phyloP scores from a whole-genome alignment of 2,888 invertebrate genomes.

The Frankliniella fusca region DNA sequence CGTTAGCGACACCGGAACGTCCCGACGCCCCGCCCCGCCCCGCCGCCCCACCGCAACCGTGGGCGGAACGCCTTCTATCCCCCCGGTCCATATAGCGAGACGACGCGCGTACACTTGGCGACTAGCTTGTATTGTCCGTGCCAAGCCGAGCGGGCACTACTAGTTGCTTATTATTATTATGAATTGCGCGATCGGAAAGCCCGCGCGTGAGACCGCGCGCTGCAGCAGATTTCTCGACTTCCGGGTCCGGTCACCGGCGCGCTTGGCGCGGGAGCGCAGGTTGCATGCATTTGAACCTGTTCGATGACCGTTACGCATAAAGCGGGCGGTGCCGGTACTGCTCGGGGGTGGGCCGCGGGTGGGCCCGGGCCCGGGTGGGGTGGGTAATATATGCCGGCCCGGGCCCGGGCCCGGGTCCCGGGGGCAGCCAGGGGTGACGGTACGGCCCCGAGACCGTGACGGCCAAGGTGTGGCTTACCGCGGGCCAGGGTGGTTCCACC shows the following conservation, averaged over 20 bases:
- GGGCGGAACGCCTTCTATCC: neutral
- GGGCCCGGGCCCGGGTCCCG: neutral
- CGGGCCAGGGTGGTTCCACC: neutral
- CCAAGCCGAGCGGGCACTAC: too few species aligned
- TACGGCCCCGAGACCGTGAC: neutral
- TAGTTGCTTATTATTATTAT: too few species aligned
- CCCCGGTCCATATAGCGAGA: neutral
- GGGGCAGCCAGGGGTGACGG: slow-evolving; percentile 7
- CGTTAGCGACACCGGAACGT: too few species aligned
- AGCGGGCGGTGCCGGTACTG: neutral
- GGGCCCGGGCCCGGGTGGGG: neutral
- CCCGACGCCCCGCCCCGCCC: neutral
- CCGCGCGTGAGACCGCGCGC: too few species aligned
- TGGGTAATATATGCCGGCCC: neutral
- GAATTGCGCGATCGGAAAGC: too few species aligned
- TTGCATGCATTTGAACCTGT: slow-evolving; percentile 14
- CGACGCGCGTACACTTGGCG: too few species aligned
- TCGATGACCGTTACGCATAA: neutral
- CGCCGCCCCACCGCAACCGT: neutral
- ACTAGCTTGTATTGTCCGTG: neutral
- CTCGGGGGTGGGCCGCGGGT: neutral
- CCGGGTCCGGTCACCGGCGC: neutral
- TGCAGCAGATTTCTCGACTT: too few species aligned
- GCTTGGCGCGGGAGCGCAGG: neutral
- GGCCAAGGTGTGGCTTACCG: slow-evolving; percentile 11